phyloP scores from a whole-genome alignment of 2,797 vertebrate genomes.

The Scomberomorus guttatus region DNA sequence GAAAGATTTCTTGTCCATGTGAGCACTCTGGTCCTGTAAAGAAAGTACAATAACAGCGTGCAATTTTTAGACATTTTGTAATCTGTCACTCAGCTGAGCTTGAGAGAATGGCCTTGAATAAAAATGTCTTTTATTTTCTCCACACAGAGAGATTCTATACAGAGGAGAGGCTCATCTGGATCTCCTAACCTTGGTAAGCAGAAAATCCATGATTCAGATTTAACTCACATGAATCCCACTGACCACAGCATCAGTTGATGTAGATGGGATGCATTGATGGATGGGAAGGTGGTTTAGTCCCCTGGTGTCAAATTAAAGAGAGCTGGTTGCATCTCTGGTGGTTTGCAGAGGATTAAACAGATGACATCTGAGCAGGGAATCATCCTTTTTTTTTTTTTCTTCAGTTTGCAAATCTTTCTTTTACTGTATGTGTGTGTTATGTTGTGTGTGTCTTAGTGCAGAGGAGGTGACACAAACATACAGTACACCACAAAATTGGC shows the following conservation, averaged over 20 bases:
- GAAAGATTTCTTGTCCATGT: conserved; percentile 6
- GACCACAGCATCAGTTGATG: not conserved
- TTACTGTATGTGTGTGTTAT: not conserved
- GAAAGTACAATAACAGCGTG: not conserved
- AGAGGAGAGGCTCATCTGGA: conserved; percentile 44
- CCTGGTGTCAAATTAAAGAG: conserved; percentile 72
- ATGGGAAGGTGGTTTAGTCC: conserved; percentile 30
- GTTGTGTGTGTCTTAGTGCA: not conserved
- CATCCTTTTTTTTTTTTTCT: not conserved
- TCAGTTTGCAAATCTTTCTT: not conserved
- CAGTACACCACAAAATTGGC: conserved; percentile 17
- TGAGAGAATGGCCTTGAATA: conserved; percentile 11
- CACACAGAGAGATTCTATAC: conserved; percentile 73
- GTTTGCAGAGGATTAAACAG: conserved; percentile 52
- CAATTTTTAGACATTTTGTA: conserved; percentile 19
- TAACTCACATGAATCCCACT: not conserved
- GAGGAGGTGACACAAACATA: not conserved
- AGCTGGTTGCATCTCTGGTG: conserved; percentile 41
- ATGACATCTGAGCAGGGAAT: conserved; percentile 1
- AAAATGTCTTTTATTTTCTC: conserved; percentile 23
- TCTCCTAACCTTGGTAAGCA: conserved; percentile 72
- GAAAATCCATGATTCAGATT: not conserved
- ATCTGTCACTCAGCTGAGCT: conserved; percentile 14
- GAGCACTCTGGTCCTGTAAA: not conserved
- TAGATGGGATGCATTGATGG: not conserved